Conservation (phyloP, 2,888 invertebrate species). For the Andrena marginata region DNA sequence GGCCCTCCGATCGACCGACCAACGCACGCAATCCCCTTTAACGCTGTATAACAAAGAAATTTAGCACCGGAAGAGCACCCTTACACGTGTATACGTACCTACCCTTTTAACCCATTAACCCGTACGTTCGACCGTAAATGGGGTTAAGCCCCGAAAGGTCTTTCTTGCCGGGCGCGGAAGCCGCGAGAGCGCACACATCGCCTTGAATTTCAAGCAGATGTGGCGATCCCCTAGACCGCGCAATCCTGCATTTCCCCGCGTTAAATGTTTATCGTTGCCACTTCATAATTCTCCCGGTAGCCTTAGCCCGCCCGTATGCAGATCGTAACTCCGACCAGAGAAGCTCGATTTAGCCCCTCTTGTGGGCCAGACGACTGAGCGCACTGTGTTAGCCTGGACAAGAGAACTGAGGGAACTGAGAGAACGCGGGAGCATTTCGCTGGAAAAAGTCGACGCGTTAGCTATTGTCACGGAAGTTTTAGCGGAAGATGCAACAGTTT, state of each 20-base stretch:
- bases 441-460: too few relatives aligned
- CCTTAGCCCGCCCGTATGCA: conserved; percentile 8
- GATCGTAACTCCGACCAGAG: conserved; percentile 21
- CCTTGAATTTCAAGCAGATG: conserved; percentile 72
- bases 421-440: too few relatives aligned
- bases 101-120: conserved; percentile 74
- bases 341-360: conserved; percentile 27
- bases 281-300: conserved; percentile 48
- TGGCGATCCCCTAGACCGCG: conserved; percentile 49
- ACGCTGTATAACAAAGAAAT: conserved; percentile 32
- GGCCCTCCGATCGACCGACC: neutral
- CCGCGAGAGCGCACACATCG: conserved; percentile 52
- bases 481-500: too few relatives aligned
- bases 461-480: too few relatives aligned
- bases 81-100: conserved; percentile 55
- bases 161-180: conserved; percentile 57
- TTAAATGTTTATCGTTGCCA: conserved; percentile 61
- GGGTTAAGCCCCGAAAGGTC: conserved; percentile 65
- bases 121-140: conserved; percentile 68
- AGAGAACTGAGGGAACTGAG: neutral
- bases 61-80: conserved; percentile 56
- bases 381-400: neutral
- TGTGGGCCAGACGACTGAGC: neutral
- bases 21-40: neutral
- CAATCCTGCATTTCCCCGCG: conserved; percentile 35